These are phyloP conservation scores for Caenorhabditis sp. DNA, from an alignment of 2,888 invertebrate genomes.

Conservation along the genomic window DNA sequence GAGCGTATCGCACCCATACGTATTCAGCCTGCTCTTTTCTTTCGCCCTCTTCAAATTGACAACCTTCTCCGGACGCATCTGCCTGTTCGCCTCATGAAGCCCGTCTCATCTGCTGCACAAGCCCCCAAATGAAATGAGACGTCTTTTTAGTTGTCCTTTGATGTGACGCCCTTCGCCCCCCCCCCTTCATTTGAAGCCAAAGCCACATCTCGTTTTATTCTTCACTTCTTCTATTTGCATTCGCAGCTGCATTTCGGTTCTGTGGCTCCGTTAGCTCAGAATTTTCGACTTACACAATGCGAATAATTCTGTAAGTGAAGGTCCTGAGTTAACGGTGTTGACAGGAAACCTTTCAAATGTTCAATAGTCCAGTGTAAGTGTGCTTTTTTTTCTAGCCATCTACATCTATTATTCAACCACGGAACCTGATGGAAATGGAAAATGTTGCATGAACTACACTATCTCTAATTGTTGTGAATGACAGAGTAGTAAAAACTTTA, in stretches of 20 bases:
- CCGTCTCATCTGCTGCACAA: conserved; percentile 15
- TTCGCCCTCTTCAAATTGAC: conserved; percentile 8
- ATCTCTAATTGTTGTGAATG: too few relatives aligned
- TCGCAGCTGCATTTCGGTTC: too few relatives aligned
- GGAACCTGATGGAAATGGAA: too few relatives aligned
- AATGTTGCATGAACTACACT: too few relatives aligned
- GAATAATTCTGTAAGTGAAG: conserved; percentile 35
- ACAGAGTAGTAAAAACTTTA: too few relatives aligned
- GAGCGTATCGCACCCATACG: conserved; percentile 3
- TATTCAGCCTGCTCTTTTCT: not conserved
- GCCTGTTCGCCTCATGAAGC: conserved; percentile 1
- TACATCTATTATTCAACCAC: too few relatives aligned
- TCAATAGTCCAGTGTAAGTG: too few relatives aligned
- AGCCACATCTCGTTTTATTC: not conserved
- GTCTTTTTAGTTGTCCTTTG: conserved; percentile 9
- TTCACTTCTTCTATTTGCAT: not conserved
- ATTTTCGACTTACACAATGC: conserved; percentile 13
- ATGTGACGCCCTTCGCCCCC: not conserved
- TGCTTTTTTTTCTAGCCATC: too few relatives aligned
- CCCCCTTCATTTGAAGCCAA: not conserved
- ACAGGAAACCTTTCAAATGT: too few relatives aligned
- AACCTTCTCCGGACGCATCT: conserved; percentile 20
- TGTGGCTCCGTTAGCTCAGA: conserved; percentile 17
- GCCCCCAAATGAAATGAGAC: conserved; percentile 15
- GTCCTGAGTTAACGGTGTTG: conserved; percentile 3